These are phyloP conservation scores for Trachymyrmex cornetzi DNA, from an alignment of 1,140 invertebrate genomes.

Conservation along the genomic window DNA sequence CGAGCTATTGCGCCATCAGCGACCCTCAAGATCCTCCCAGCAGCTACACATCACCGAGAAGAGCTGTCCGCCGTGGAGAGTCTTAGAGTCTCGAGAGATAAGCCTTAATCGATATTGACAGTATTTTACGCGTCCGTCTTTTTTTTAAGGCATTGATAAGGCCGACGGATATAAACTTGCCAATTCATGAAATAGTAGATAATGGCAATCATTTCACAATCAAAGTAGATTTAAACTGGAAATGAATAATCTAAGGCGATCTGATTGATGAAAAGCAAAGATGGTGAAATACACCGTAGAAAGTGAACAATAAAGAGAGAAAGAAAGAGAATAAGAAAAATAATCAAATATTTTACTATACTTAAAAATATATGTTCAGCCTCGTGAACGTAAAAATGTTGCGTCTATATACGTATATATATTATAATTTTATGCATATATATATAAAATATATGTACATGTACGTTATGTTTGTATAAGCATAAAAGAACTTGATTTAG, in stretches of 20 bases:
- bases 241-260: background rate
- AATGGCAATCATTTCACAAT: background rate
- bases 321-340: background rate
- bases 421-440: too few species aligned
- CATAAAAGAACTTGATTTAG: background rate
- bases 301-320: background rate
- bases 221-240: background rate
- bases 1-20: conserved; percentile 67
- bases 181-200: background rate
- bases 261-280: background rate
- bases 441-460: too few species aligned
- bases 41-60: conserved; percentile 58
- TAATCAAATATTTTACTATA: background rate
- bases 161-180: background rate
- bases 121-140: conserved; percentile 53
- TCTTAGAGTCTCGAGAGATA: conserved; percentile 40
- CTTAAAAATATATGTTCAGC: too few species aligned
- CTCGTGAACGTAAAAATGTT: too few species aligned
- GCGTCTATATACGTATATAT: too few species aligned
- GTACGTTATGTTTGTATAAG: background rate
- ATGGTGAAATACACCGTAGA: too few species aligned
- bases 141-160: conserved; percentile 30
- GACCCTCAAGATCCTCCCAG: conserved; percentile 56
- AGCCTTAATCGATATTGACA: conserved; percentile 60
- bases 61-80: conserved; percentile 39